Evolutionary conservation across 2,113 vertebrate genomes (phyloP).

Genomic region (Phylloscopus trochilus): DNA sequence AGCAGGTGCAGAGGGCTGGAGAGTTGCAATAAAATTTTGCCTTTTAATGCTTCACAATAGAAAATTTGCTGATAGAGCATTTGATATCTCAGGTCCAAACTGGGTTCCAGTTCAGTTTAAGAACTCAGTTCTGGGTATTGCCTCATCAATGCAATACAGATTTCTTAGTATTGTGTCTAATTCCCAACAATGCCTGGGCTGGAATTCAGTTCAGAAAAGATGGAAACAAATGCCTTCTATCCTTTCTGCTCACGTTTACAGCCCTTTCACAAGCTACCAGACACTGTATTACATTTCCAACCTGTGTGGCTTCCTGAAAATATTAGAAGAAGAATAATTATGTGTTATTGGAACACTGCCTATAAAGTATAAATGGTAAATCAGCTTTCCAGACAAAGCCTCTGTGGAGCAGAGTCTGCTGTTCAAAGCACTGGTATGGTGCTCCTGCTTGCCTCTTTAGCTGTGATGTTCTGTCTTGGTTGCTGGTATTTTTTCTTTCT

Average conservation of each 20-base stretch:
- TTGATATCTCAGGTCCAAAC: neutral
- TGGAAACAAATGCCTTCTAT: neutral
- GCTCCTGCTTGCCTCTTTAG: neutral
- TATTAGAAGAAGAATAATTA: neutral
- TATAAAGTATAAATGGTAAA: neutral
- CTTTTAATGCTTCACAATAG: neutral
- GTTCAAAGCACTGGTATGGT: neutral
- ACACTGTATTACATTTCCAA: neutral
- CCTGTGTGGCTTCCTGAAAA: neutral
- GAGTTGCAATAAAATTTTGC: neutral
- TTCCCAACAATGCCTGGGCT: neutral
- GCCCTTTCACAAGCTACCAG: neutral
- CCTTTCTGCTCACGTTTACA: neutral
- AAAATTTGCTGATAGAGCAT: neutral
- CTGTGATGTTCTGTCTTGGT: neutral
- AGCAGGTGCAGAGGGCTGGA: neutral
- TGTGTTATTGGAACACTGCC: neutral
- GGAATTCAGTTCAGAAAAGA: neutral
- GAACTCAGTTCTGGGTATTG: neutral
- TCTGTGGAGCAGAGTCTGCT: neutral
- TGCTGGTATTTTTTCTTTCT: neutral
- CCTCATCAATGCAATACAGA: neutral
- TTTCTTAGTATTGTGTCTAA: neutral
- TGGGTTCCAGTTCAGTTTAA: neutral
- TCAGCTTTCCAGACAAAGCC: neutral